Evolutionary conservation across 2,888 invertebrate species (phyloP), one percentile per base, ranked within the genome.

Genomic region (Chrysotoxum bicinctum): DNA sequence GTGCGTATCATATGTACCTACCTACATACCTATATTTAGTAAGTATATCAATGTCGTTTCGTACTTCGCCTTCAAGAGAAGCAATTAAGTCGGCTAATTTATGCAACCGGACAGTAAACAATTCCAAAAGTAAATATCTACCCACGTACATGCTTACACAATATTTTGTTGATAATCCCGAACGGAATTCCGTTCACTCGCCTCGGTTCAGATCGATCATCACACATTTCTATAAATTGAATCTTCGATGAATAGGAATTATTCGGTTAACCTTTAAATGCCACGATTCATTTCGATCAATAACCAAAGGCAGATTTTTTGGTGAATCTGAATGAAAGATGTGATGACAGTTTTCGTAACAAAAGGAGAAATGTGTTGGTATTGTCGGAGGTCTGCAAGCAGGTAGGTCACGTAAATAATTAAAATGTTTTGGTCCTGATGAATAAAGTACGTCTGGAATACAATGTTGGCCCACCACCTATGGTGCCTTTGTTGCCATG

Each of bases 51-150:
- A 37, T 69, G 52, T 69, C 52, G 37, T 35, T 30, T 16, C 19
- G n/a, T 75, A 72, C 48, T 74, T 37, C 26, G 43, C 58, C 72
- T 72, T 72, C 30, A 52, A 60, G 69, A 77, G 69, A 73, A 77
- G 76, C 81, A 85, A 85, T 85, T 85, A 81, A 73, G 52, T 76
- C 62, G 43, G 73, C 81, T 54, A 85, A 81, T 85, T 85, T 85
- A 85, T 85, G 85, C 81, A 85, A 85, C 85, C 73, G 81, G 85
- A 85, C 81, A 85, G 85, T 85, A 85, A 85, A 81, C 85, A 85
- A 68, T 72, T 69, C 23, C 23, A 3, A 80, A 81, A 81, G 56
- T 76, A 85, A 80, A 79, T 79, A 80, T 80, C 35, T 37, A 30
- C n/a, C 50, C 40, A 48, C 56, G 74, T 58, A 66, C 72, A 58